These are phyloP conservation scores for Galerucella nymphaeae DNA, from an alignment of 2,888 invertebrate genomes.

Conservation along the genomic window DNA sequence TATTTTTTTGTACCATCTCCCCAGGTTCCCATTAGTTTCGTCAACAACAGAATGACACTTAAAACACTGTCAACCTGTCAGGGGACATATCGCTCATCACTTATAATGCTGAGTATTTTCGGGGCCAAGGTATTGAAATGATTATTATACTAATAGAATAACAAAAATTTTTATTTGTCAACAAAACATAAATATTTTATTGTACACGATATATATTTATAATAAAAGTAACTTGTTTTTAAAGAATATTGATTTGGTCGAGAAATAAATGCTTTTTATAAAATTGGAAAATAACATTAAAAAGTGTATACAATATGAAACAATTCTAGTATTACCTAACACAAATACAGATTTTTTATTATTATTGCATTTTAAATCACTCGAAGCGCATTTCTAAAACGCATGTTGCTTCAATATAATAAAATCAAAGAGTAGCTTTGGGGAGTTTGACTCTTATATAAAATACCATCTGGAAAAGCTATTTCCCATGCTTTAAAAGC, in stretches of 20 bases:
- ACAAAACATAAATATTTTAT: conserved; percentile 34
- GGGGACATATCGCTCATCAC: no score
- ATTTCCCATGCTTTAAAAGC: no score
- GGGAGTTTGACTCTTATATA: background rate
- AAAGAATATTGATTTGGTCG: conserved; percentile 30
- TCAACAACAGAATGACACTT: background rate
- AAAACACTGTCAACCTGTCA: no score
- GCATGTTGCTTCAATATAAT: conserved; percentile 16
- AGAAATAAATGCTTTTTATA: conserved; percentile 1
- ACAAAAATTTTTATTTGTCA: conserved; percentile 36
- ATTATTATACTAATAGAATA: conserved; percentile 1
- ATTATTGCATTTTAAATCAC: conserved; percentile 31
- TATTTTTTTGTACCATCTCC: background rate
- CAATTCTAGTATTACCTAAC: conserved; percentile 14
- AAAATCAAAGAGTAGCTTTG: background rate
- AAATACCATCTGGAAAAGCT: background rate
- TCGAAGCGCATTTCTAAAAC: conserved; percentile 9
- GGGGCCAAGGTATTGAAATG: no score
- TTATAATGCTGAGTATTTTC: no score
- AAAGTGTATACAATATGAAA: conserved; percentile 1
- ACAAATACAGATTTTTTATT: background rate
- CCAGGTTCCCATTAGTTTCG: background rate
- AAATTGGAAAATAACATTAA: conserved; percentile 1
- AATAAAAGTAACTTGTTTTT: conserved; percentile 19
- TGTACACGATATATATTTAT: conserved; percentile 30